phyloP scores from a whole-genome alignment of 2,888 invertebrate species.

The Byasa hedistus region DNA sequence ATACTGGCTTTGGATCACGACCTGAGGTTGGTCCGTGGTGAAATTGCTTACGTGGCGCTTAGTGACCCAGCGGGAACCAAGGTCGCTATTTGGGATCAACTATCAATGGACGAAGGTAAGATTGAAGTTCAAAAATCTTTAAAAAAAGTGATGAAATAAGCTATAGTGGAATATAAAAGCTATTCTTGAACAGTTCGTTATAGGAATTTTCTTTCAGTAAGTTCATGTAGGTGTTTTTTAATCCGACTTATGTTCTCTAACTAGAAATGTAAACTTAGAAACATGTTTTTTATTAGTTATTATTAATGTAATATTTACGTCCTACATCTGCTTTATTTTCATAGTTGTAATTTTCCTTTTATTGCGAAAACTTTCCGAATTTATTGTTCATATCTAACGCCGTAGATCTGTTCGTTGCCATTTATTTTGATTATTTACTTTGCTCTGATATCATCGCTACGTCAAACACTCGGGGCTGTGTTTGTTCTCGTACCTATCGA shows the following conservation, averaged over 20 bases:
- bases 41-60: slow-evolving; percentile 80
- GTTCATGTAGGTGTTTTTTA: too few relatives aligned
- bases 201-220: too few relatives aligned
- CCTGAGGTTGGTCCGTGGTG: slow-evolving; percentile 78
- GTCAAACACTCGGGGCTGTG: slow-evolving; percentile 12
- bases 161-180: neutral
- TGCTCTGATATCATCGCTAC: slow-evolving; percentile 8
- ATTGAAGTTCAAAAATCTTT: too few relatives aligned
- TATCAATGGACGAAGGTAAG: slow-evolving; percentile 82
- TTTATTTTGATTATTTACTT: slow-evolving; percentile 8
- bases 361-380: neutral
- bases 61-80: slow-evolving; percentile 83
- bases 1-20: slow-evolving; percentile 83
- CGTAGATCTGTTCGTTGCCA: neutral
- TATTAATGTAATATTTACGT: neutral
- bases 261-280: too few relatives aligned
- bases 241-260: too few relatives aligned
- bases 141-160: neutral
- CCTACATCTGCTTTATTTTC: neutral
- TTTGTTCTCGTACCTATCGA: slow-evolving; percentile 19
- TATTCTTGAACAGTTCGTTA: too few relatives aligned
- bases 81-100: slow-evolving; percentile 83
- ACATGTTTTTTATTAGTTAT: too few relatives aligned
- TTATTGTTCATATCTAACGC: neutral
- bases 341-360: neutral